These are phyloP conservation scores for Allobates femoralis DNA, from an alignment of 2,797 vertebrate genomes.

Conservation along the genomic window DNA sequence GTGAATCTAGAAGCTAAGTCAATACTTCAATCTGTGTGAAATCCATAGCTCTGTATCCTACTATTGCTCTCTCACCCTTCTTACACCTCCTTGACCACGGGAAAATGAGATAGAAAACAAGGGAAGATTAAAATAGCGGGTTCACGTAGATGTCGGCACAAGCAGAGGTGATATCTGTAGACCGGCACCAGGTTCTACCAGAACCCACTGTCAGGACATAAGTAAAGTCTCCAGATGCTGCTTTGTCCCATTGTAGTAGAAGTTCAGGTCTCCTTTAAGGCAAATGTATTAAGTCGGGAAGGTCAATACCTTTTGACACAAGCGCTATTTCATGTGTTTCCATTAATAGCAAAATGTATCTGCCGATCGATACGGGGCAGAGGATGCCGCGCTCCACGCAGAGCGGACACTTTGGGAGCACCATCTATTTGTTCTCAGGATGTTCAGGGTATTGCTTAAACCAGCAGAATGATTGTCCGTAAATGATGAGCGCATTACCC, in stretches of 20 bases:
- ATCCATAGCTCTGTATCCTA: no score
- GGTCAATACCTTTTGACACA: slow-evolving; percentile 6
- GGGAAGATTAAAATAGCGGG: no score
- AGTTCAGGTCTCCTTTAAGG: neutral
- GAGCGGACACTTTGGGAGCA: neutral
- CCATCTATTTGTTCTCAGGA: neutral
- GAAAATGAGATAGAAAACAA: no score
- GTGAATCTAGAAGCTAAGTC: no score
- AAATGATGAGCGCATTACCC: slow-evolving; percentile 21
- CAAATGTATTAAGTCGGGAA: neutral
- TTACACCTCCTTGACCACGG: no score
- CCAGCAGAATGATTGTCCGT: slow-evolving; percentile 21
- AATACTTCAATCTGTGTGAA: no score
- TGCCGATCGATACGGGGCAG: neutral
- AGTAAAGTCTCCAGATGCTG: neutral
- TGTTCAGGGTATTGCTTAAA: slow-evolving; percentile 4
- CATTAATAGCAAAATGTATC: slow-evolving; percentile 46
- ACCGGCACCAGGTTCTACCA: neutral
- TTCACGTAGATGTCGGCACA: no score
- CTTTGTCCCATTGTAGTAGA: neutral
- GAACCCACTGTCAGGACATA: no score
- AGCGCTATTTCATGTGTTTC: slow-evolving; percentile 20
- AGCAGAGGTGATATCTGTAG: neutral
- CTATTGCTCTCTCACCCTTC: no score
- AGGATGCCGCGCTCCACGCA: neutral